Conservation (phyloP, 2,888 invertebrate species). For the Caenorhabditis sp. region DNA sequence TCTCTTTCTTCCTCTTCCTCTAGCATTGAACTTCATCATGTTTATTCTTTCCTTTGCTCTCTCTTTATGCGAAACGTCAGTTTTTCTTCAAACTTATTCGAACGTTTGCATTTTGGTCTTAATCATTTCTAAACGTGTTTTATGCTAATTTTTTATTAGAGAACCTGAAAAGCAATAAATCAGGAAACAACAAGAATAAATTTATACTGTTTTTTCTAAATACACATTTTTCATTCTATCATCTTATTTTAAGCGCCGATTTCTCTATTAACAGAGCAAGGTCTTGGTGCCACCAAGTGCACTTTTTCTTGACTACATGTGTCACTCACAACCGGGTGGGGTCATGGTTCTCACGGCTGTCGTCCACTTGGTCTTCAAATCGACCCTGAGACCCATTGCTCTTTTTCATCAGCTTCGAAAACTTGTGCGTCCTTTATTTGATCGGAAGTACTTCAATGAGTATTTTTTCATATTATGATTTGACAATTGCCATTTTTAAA, state of each 20-base stretch:
- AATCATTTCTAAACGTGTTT: neutral
- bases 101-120: neutral
- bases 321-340: neutral
- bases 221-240: too few relatives aligned
- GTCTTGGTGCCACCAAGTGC: neutral
- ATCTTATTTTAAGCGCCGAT: too few relatives aligned
- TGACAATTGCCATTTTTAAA: conserved; percentile 16
- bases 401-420: conserved; percentile 18
- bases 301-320: conserved; percentile 11
- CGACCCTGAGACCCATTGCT: conserved; percentile 2
- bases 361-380: conserved; percentile 14
- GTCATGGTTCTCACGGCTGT: conserved; percentile 27
- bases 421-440: conserved; percentile 20
- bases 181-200: too few relatives aligned
- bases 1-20: conserved; percentile 10
- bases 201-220: too few relatives aligned
- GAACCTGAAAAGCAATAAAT: too few relatives aligned
- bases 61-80: conserved; percentile 16
- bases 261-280: too few relatives aligned
- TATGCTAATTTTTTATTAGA: too few relatives aligned
- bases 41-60: neutral
- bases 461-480: neutral
- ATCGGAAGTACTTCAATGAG: neutral
- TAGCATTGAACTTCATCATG: conserved; percentile 32
- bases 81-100: too few relatives aligned